Evolutionary conservation across 2,888 invertebrate genomes (phyloP).

Genomic region (Tiliacea citrago): DNA sequence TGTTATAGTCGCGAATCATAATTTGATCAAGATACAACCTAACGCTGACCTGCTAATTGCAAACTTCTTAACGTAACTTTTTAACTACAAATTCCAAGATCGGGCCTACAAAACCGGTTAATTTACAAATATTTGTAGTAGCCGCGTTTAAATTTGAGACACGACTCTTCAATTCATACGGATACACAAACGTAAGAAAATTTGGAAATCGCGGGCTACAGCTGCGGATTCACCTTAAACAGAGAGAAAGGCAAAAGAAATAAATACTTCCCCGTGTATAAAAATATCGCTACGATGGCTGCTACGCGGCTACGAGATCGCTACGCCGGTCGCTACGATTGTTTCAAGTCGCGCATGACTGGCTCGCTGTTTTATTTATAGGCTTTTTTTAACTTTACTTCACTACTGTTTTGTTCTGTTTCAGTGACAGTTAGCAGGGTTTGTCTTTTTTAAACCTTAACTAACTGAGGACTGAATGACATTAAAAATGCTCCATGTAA

Average conservation of each 20-base stretch:
- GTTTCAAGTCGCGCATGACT: conserved; percentile 32
- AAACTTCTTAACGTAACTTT: too few relatives aligned
- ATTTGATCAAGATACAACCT: too few relatives aligned
- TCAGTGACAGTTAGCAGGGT: neutral
- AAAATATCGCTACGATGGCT: conserved; percentile 42
- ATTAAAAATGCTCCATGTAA: neutral
- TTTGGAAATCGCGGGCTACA: too few relatives aligned
- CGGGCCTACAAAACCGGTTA: too few relatives aligned
- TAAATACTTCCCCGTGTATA: conserved; percentile 11
- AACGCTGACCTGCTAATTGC: too few relatives aligned
- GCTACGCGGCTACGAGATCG: conserved; percentile 59
- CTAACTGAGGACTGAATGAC: conserved; percentile 6
- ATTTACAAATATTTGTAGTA: too few relatives aligned
- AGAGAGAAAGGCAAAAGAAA: neutral
- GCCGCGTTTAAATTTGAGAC: too few relatives aligned
- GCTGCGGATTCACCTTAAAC: too few relatives aligned
- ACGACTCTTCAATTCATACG: too few relatives aligned
- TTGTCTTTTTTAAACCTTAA: neutral
- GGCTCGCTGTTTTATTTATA: conserved; percentile 25
- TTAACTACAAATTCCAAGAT: too few relatives aligned
- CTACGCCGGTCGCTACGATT: conserved; percentile 56
- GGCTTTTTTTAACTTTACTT: conserved; percentile 19
- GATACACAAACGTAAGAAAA: too few relatives aligned
- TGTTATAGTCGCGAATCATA: too few relatives aligned
- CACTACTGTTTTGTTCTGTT: conserved; percentile 11